Percentiles rank a stretch among this genome's conserved stretches.
These are phyloP conservation scores for Notodonta dromedarius DNA, from an alignment of 2,888 invertebrate species.

Conservation along the genomic window DNA sequence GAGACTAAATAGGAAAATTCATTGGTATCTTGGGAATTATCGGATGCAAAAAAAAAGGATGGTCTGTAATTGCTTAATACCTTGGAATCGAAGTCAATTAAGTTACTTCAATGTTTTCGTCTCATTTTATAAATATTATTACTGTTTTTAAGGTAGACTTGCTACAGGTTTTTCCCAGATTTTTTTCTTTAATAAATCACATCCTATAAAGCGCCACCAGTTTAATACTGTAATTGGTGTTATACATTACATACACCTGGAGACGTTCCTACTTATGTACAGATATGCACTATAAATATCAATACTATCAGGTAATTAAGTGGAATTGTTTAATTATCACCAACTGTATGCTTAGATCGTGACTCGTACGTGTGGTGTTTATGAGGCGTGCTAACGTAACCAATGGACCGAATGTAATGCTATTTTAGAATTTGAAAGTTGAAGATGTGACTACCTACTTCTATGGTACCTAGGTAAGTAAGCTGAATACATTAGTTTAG, in stretches of 20 bases:
- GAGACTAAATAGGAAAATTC: background rate
- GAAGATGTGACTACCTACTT: background rate
- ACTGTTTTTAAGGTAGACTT: no score
- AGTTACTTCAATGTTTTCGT: no score
- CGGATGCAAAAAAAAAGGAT: background rate
- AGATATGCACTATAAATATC: background rate
- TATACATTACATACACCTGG: no score
- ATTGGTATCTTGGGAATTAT: background rate
- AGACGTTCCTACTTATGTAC: no score
- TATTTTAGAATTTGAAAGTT: background rate
- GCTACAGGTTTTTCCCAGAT: no score
- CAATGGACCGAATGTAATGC: background rate
- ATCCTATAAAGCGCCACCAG: no score
- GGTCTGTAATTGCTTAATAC: background rate
- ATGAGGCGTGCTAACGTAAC: slow-evolving; percentile 1
- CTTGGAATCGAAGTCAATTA: no score
- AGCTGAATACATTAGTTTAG: no score
- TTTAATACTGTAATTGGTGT: no score
- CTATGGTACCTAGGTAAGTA: no score
- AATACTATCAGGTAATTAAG: slow-evolving; percentile 2
- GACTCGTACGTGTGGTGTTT: slow-evolving; percentile 1
- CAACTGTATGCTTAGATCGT: slow-evolving; percentile 3
- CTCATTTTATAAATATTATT: no score
- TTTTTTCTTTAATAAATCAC: no score
- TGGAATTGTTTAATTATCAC: slow-evolving; percentile 2